Evolutionary conservation across 1,140 invertebrate genomes (phyloP), one percentile per base, ranked within the genome.

Genomic region (Agrypnia vestita): DNA sequence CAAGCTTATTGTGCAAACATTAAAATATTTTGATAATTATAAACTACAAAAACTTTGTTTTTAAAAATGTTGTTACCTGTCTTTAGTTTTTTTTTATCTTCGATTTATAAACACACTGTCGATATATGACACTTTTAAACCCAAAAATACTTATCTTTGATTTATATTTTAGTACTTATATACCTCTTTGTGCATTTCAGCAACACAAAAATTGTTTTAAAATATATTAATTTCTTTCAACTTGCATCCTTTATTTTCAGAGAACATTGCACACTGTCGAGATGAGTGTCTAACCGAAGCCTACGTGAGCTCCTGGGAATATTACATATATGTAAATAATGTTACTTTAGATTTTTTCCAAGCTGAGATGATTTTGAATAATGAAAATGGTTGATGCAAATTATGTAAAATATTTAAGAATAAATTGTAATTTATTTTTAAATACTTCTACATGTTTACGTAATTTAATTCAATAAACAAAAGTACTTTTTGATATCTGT

Each of bases 181-280:
- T 17, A 17, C 19, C 13, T 15, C 19, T 15, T 56, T 56, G 7
- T 62, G 15, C 35, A 13, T 61, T 62, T 11, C 13, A 64, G 47
- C 12, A 51, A 67, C 78, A 81, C 56, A 25, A 35, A 13, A 35
- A 64, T 35, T 35, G 25, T 35, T 35, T 6, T 35, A 35, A 35
- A 35, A 35, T 35, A 35, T 6, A 3, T 35, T 6, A 1, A 35
- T 35, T 35, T 35, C 25, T 6, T 35, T 35, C 25, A 35, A 35
- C 25, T 35, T 35, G 25, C 6, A 35, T 35, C 25, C 25, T 6
- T 35, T 82, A 82, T 44, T 89, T 88, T 78, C 86, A 89, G 88
- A 89, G 84, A 89, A 88, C 61, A 84, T 89, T 73, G 88, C 87
- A 43, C 88, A 88, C 61, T 86, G 87, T 74, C 83, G 87, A 84